Conservation (phyloP, 1,140 invertebrate species). For the Solenopsis invicta region DNA sequence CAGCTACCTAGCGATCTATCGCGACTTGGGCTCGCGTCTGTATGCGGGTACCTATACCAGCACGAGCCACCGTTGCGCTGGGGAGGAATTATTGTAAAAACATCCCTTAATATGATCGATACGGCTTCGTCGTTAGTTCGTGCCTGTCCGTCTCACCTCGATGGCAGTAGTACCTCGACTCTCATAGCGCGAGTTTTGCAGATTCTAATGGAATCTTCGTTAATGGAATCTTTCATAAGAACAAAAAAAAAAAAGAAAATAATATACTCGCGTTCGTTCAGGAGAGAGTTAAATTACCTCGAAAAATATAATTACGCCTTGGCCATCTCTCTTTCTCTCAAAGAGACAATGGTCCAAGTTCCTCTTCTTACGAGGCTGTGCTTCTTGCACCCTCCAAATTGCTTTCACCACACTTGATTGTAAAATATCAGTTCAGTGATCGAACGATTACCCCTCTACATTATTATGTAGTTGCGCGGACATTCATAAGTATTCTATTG, state of each 20-base stretch:
- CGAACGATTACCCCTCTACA: not conserved
- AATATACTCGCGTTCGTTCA: not conserved
- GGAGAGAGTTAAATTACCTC: not conserved
- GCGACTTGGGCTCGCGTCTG: conserved; percentile 26
- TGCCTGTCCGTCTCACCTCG: conserved; percentile 58
- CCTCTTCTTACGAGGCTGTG: not conserved
- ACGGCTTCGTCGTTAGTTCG: conserved; percentile 73
- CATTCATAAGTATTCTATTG: not conserved
- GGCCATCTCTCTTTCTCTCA: not conserved
- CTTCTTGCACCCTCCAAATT: not conserved
- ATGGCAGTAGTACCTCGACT: not conserved
- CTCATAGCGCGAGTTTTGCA: not conserved
- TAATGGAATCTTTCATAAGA: not conserved
- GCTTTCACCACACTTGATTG: not conserved
- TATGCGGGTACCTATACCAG: conserved; percentile 37
- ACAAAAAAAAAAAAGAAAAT: not conserved
- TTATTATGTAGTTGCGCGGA: not conserved
- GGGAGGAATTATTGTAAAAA: conserved; percentile 84
- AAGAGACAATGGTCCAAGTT: too few relatives aligned
- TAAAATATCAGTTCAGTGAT: not conserved
- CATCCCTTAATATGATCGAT: conserved; percentile 84
- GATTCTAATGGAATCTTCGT: conserved; percentile 11
- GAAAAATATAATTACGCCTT: not conserved
- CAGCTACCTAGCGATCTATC: conserved; percentile 69
- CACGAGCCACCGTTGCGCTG: conserved; percentile 61